Base-by-base conservation (phyloP, 2,888 invertebrate genomes). In the Cosmia trapezina region DNA sequence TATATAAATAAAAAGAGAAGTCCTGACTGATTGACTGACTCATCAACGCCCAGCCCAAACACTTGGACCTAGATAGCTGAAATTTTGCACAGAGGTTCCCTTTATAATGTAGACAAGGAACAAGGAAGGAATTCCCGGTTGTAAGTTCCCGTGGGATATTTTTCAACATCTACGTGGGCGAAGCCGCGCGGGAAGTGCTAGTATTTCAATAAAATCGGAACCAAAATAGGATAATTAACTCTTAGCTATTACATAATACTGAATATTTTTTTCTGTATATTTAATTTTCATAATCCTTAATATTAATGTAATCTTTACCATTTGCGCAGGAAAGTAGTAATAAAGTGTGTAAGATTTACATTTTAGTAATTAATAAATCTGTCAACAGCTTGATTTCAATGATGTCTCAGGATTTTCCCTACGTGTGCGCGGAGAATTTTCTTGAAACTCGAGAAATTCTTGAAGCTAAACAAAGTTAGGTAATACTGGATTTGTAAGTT, bases 331-430 rank as follows among this genome's bases (percentile, higher is more conserved):
- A 22, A 56, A 56, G 12, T 62, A 51, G 37, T n/a, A 17, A 61
- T 61, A 45, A 59, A 11, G 28, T 57, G 17, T 12, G 45, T 19
- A 22, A 33, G 41, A 70, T 70, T 47, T 51, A 78, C 78, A 43
- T 60, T 43, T 43, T 14, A 19, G 4, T 70, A 47, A 60, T 74
- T 49, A 71, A 78, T 78, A n/a, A n/a, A 53, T 11, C 22, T 69
- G 22, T 70, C 70, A 12, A 56, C 43, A 60, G 51, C 22, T 60
- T 19, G 71, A 53, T 78, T 59, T 33, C 47, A 14, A 70, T 33
- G n/a, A 54, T 45, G 19, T 53, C n/a, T n/a, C 1, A 19, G 12
- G 11, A 47, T 70, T 71, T 77, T 56, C 47, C 49, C 19, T 19
- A 14, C 19, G n/a, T 28, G n/a, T 41, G 45, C 14, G 6, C 8